Evolutionary conservation across 1,140 invertebrate genomes (phyloP), one percentile per base, ranked within the genome.

Genomic region (Oryctes rhinoceros): DNA sequence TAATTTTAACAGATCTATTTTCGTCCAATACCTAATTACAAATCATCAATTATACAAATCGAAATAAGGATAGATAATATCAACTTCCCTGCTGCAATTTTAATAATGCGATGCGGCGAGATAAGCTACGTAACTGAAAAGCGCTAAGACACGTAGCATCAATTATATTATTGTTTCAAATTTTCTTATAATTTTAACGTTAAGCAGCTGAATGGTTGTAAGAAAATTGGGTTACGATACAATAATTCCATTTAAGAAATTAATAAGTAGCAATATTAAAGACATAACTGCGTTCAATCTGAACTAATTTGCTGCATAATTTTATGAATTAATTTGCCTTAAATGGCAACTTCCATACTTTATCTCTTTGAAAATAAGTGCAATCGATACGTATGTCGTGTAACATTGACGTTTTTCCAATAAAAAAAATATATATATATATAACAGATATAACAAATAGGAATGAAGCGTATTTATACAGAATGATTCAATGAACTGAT

Each of bases 381-480:
- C 65, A 71, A 71, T 59, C 65, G 35, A 71, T 71, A 44, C 18
- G 75, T 49, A 76, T 47, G 75, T 76, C 65, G 65, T 71, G 65
- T 71, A 71, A 71, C 35, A 11, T 44, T 71, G 65, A 71, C 7
- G 65, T 71, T 71, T 71, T 71, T 24, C 65, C 13, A 35, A 35
- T 71, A 71, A 71, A 9, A 71, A 59, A 59, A 44, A 59, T 1
- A n/a, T n/a, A n/a, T n/a, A n/a, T n/a, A n/a, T n/a, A n/a, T n/a
- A 15, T 1, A 53, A 53, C 53, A 15, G 53, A 59, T 59, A 59
- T 18, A 18, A 59, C 53, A 59, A 59, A 59, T 59, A n/a, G 49
- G 24, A 44, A 59, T 59, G 18, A n/a, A 59, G 53, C 9, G 39
- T 44, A 44, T 44, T 7, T 44, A 44, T 44, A 44, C 39, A 44